phyloP scores from a whole-genome alignment of 2,888 invertebrate species.

The Morinoia aosen region DNA sequence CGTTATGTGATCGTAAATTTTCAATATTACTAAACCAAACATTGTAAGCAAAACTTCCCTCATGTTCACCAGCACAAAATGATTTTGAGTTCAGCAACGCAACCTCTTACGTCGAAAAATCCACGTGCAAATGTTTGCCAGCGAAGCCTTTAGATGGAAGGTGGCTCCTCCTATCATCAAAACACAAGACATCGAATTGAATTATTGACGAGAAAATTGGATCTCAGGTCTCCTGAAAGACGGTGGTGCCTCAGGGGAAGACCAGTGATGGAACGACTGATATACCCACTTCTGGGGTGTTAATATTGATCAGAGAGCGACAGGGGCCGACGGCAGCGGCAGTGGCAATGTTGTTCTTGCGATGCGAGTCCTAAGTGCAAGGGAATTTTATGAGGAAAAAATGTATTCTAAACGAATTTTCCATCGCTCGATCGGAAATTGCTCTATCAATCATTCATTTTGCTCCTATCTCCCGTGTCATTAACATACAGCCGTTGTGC shows the following conservation, averaged over 20 bases:
- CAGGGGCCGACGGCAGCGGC: neutral
- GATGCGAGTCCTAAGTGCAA: neutral
- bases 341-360: neutral
- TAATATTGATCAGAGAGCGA: neutral
- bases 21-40: neutral
- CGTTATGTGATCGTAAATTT: neutral
- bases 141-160: neutral
- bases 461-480: no score
- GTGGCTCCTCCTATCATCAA: neutral
- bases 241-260: neutral
- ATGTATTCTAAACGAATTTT: neutral
- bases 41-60: neutral
- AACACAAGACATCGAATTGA: neutral
- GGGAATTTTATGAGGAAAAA: neutral
- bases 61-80: neutral
- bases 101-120: neutral
- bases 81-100: neutral
- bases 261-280: neutral
- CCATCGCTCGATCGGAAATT: no score
- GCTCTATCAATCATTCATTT: no score
- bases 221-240: constrained; percentile 1
- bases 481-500: no score
- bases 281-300: neutral
- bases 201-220: neutral
- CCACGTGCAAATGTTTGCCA: neutral